These are phyloP conservation scores for Physeter macrocephalus DNA, from an alignment of 2,113 vertebrate genomes.

Conservation along the genomic window DNA sequence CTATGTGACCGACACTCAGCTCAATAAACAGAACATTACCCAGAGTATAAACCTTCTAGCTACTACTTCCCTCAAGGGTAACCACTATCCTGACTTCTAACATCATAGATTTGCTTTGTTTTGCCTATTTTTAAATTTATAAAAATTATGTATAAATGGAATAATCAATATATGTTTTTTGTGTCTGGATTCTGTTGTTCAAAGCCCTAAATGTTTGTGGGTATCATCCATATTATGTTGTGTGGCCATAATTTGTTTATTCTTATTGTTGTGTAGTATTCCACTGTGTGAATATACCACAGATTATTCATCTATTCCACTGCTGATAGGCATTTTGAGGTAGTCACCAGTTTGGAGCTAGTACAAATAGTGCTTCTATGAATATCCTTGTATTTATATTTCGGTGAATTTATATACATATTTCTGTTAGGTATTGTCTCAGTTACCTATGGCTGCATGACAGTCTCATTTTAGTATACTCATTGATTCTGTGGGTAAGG, in stretches of 20 bases:
- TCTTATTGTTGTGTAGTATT: neutral
- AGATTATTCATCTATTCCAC: neutral
- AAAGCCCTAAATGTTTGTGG: neutral
- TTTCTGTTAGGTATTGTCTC: neutral
- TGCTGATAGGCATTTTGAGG: neutral
- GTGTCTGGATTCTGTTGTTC: neutral
- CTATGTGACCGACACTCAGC: neutral
- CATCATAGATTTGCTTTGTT: neutral
- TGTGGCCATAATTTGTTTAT: neutral
- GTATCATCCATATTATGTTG: neutral
- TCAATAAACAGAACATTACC: neutral
- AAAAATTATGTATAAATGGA: neutral
- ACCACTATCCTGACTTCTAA: neutral
- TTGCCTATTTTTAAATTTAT: neutral
- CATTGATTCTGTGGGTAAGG: too few relatives aligned
- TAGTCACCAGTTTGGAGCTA: neutral
- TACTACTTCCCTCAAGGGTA: rapidly evolving
- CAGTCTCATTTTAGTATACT: neutral
- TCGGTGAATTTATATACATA: neutral
- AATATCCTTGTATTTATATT: neutral
- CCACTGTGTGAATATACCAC: neutral
- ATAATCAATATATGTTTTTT: neutral
- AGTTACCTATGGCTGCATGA: neutral
- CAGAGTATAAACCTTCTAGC: neutral
- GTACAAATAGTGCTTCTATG: neutral